Evolutionary conservation across 23 tunicate species (phyloP), one percentile per base, ranked within the genome.

Genomic region (Halocynthia roretzi): DNA sequence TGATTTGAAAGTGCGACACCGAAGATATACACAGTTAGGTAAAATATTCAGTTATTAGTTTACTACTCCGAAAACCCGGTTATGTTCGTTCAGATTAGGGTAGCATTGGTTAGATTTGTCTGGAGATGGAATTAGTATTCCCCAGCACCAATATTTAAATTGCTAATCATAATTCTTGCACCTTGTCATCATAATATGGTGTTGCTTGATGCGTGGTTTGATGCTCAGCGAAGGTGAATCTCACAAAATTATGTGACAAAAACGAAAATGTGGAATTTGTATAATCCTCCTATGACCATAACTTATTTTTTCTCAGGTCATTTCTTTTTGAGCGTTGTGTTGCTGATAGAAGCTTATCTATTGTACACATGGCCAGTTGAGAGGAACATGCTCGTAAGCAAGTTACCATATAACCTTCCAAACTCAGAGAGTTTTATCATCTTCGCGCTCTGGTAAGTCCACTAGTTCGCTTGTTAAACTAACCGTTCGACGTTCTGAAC

Each of bases 261-360:
- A 31, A 31, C 44, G 4, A 31, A 31, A 31, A 31, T 4, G 44
- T 31, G 4, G 44, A 31, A 31, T 31, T 31, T 31, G 44, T 4
- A 31, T 31, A 31, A 31, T 31, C 44, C 44, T 31, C 44, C 44
- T 5, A 2, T 71, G 5, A 44, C 23, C 12, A 67, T 67, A 11
- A 21, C 22, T 21, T 11, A 22, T 19, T 71, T 9, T 52, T 9
- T 71, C 50, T 22, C 4, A 74, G 78, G 78, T 54, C 56, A 74
- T 48, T 2, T 74, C 49, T 53, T n/a, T 15, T 23, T 74, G 8
- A 64, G 78, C 9, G 56, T 6, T 10, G 55, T 62, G 10, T 64
- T 74, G 78, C 55, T 74, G 17, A 21, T 64, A 17, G 64, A 74
- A 5, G 78, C 78, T 10, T 74, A 74, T n/a, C 78, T 74, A 31